Evolutionary conservation across 1,140 invertebrate genomes (phyloP), one percentile per base, ranked within the genome.

Genomic region (Drosophila quadrilineata): DNA sequence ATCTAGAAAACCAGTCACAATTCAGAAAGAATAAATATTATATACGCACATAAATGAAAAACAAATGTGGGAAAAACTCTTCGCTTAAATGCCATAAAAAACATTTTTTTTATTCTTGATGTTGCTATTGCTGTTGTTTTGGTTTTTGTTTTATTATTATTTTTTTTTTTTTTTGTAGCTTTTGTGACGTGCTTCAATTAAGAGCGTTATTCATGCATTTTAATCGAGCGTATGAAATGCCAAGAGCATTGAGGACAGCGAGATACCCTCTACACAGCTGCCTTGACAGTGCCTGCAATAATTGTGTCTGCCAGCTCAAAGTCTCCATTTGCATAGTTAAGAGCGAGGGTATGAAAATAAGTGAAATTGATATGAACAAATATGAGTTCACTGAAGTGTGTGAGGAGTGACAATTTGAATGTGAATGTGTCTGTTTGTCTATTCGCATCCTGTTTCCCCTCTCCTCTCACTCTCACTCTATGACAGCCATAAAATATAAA

Each of bases 151-250:
- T 31, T 2, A n/a, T 31, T 22, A 4, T 33, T 6, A 10, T 28
- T 46, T 46, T 10, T 6, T 46, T 29, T 46, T 46, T 6, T 46
- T 57, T 19, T 28, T 16, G 24, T 17, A 45, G 22, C 35, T 35
- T 56, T 35, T 57, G 40, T 33, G 40, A 31, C 53, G 29, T 36
- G 29, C 41, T 46, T 19, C 41, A 57, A 57, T 57, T 57, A 57
- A 12, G 40, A 19, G 17, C 31, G 6, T 17, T 45, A 46, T 46
- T 46, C 21, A 46, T 35, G 29, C 29, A 36, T 35, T 38, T 58
- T 36, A 40, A 58, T 48, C 31, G 56, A 58, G 56, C 33, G 43
- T 38, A 28, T 38, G 31, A 58, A 28, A 14, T 54, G n/a, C 6
- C n/a, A 3, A 38, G 4, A 41, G 19, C 22, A 6, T 16, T 6